phyloP scores from a whole-genome alignment of 2,797 vertebrate genomes.

The Scleropages formosus region DNA sequence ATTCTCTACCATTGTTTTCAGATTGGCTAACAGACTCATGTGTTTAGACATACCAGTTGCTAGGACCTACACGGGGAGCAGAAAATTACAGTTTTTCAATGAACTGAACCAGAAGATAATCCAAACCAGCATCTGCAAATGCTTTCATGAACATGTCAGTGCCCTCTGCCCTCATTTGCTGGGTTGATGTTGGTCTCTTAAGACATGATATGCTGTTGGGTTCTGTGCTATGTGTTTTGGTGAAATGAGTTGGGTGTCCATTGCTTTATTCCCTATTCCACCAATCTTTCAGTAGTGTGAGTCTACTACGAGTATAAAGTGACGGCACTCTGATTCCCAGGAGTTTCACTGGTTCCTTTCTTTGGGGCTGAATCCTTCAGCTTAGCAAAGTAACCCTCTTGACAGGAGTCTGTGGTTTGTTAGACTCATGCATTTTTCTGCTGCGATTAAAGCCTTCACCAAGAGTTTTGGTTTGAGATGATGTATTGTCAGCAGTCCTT shows the following conservation, averaged over 20 bases:
- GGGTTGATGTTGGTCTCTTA: neutral
- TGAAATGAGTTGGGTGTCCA: too few species aligned
- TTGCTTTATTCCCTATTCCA: too few species aligned
- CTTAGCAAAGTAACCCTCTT: too few species aligned
- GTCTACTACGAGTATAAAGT: too few species aligned
- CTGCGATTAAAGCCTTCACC: too few species aligned
- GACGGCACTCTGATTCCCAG: too few species aligned
- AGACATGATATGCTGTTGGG: too few species aligned
- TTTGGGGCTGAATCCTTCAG: too few species aligned
- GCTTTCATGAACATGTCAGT: neutral
- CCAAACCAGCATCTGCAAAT: neutral
- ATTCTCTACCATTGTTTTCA: conserved; percentile 83
- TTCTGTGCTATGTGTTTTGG: too few species aligned
- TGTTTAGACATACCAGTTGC: conserved; percentile 83
- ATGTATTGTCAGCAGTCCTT: neutral
- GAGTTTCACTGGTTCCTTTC: too few species aligned
- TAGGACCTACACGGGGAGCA: conserved; percentile 63
- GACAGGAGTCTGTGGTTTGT: neutral
- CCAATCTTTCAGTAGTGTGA: too few species aligned
- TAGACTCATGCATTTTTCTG: neutral
- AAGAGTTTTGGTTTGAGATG: neutral
- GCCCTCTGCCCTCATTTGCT: neutral
- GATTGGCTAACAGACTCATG: conserved; percentile 77
- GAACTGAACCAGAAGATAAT: neutral
- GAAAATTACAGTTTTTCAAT: neutral